Conservation (phyloP, 2,113 vertebrate genomes). For the Mormyrus lacerda region DNA sequence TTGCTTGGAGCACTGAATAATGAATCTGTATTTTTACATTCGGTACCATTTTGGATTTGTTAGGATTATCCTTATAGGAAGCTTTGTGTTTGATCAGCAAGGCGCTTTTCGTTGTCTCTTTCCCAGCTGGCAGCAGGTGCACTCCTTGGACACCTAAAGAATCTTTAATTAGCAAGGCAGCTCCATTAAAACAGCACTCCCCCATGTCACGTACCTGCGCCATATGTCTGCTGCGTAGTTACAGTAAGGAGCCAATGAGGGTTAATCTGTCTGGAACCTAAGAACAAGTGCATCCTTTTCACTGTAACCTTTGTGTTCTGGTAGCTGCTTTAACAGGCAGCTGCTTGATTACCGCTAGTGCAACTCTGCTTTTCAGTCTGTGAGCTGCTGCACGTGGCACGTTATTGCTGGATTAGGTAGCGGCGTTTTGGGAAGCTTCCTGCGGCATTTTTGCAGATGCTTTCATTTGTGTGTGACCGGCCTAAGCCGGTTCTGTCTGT, state of each 20-base stretch:
- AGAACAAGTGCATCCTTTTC: not conserved
- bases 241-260: not conserved
- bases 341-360: not conserved
- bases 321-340: not conserved
- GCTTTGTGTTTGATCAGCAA: not conserved
- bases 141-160: not conserved
- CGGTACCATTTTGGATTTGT: not conserved
- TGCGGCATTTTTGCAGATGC: not conserved
- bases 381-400: not conserved
- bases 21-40: not conserved
- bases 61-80: not conserved
- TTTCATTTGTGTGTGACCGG: not conserved
- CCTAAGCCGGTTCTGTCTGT: not conserved
- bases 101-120: not conserved
- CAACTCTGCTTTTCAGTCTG: not conserved
- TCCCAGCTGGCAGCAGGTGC: not conserved
- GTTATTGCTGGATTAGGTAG: not conserved
- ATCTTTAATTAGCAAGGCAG: slow-evolving; percentile 20
- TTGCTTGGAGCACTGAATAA: not conserved
- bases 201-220: not conserved
- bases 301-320: not conserved
- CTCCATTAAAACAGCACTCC: slow-evolving; percentile 4
- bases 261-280: not conserved
- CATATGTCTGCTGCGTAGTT: not conserved
- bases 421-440: not conserved